phyloP scores from a whole-genome alignment of 1,140 invertebrate genomes.

The Drosophila murphyi region DNA sequence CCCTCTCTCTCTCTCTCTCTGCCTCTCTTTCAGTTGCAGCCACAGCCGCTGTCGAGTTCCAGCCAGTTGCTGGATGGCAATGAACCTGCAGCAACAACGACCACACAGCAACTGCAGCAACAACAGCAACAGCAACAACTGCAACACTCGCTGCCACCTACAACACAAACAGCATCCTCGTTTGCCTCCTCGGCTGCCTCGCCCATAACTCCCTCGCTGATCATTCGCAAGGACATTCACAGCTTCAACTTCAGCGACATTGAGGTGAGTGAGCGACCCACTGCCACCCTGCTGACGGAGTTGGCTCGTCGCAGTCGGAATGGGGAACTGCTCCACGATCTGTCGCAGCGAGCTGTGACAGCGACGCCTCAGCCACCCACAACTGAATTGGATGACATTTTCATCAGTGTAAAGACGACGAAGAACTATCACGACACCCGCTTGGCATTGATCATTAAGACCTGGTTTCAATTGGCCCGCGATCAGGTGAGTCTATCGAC shows the following conservation, averaged over 20 bases:
- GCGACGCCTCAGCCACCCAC: slow-evolving; percentile 88
- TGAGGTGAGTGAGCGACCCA: slow-evolving; percentile 72
- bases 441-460: slow-evolving; percentile 94
- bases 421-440: slow-evolving; percentile 93
- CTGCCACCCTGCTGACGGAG: slow-evolving; percentile 69
- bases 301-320: slow-evolving; percentile 73
- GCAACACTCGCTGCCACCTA: slow-evolving; percentile 13
- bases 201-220: slow-evolving; percentile 47
- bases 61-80: slow-evolving; percentile 55
- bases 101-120: slow-evolving; percentile 15
- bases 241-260: slow-evolving; percentile 84
- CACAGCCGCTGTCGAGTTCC: slow-evolving; percentile 26
- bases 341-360: slow-evolving; percentile 78
- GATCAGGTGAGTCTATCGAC: slow-evolving; percentile 90
- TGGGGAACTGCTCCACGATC: slow-evolving; percentile 74
- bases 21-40: slow-evolving; percentile 16
- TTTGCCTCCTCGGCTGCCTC: neutral
- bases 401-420: slow-evolving; percentile 97
- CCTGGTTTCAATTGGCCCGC: slow-evolving; percentile 96
- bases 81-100: slow-evolving; percentile 60
- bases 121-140: neutral
- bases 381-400: slow-evolving; percentile 92
- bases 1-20: slow-evolving; percentile 13
- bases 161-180: slow-evolving; percentile 7
- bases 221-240: slow-evolving; percentile 83